Percentiles rank a stretch among this genome's conserved stretches.
Conservation (phyloP, 1,140 invertebrate species). For the Ostrea edulis region DNA sequence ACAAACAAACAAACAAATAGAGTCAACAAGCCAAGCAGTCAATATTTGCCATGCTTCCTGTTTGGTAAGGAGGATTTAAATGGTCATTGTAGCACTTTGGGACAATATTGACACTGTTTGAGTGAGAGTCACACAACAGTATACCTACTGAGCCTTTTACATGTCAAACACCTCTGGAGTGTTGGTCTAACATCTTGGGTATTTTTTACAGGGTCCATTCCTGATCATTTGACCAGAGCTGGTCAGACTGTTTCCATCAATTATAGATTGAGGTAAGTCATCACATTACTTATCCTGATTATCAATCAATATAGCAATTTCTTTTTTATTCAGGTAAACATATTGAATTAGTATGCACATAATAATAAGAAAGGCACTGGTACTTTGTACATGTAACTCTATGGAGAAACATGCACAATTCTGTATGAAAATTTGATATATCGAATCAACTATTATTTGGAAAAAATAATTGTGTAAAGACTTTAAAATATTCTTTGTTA, state of each 20-base stretch:
- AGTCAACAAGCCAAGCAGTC: conserved; percentile 30
- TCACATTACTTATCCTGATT: neutral
- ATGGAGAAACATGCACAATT: too few species aligned
- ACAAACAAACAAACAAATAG: conserved; percentile 24
- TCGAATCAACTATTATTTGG: too few species aligned
- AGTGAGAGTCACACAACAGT: conserved; percentile 29
- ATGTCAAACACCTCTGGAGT: conserved; percentile 21
- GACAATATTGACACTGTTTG: conserved; percentile 25
- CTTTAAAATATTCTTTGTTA: too few species aligned
- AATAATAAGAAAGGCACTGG: too few species aligned
- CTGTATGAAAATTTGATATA: too few species aligned
- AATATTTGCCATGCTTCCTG: conserved; percentile 36
- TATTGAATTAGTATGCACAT: too few species aligned
- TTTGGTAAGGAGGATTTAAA: conserved; percentile 30
- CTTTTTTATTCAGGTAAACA: neutral
- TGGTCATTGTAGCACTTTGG: conserved; percentile 30
- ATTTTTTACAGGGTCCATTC: conserved; percentile 4
- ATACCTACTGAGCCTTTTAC: conserved; percentile 1
- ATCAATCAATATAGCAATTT: neutral
- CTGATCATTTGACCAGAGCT: neutral
- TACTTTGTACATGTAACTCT: too few species aligned
- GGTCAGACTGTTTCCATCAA: neutral
- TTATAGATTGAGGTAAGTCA: neutral
- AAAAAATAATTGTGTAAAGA: too few species aligned
- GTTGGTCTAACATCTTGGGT: neutral